phyloP scores from a whole-genome alignment of 2,888 invertebrate species.

The Parthenolecanium corni region DNA sequence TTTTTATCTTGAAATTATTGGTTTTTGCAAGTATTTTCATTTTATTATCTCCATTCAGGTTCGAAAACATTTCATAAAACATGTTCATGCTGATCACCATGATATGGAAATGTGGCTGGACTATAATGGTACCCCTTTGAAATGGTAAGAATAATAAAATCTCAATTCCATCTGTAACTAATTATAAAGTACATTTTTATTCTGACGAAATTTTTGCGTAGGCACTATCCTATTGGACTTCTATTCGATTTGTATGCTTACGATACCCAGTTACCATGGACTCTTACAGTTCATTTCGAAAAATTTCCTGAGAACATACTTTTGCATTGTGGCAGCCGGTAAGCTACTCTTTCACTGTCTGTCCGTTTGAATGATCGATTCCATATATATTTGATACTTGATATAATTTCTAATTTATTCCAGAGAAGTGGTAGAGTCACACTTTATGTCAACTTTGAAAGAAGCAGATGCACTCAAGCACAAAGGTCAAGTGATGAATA shows the following conservation, averaged over 20 bases:
- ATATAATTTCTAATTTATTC: conserved; percentile 1
- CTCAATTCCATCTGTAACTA: not conserved
- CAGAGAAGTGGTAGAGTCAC: conserved; percentile 82
- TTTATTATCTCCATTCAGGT: too few relatives aligned
- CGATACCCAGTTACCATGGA: conserved; percentile 79
- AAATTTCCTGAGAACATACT: conserved; percentile 84
- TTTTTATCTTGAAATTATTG: not conserved
- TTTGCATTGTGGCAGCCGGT: conserved; percentile 78
- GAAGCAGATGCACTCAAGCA: conserved; percentile 98
- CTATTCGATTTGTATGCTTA: conserved; percentile 70
- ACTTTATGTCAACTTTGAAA: conserved; percentile 81
- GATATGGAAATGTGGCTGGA: conserved; percentile 91
- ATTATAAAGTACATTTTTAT: not conserved
- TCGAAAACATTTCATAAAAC: conserved; percentile 74
- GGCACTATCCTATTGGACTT: conserved; percentile 64
- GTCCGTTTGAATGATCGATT: too few relatives aligned
- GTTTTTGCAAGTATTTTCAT: not conserved
- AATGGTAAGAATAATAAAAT: conserved; percentile 48
- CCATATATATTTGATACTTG: not conserved
- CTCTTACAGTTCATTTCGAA: conserved; percentile 83
- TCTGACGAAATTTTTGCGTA: too few relatives aligned
- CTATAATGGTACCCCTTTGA: conserved; percentile 78
- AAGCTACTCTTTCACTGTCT: conserved; percentile 35
- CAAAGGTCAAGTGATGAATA: conserved; percentile 73
- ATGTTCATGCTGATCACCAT: conserved; percentile 65